Conservation (phyloP, 2,888 invertebrate species). For the Linnaemya vulpina region DNA sequence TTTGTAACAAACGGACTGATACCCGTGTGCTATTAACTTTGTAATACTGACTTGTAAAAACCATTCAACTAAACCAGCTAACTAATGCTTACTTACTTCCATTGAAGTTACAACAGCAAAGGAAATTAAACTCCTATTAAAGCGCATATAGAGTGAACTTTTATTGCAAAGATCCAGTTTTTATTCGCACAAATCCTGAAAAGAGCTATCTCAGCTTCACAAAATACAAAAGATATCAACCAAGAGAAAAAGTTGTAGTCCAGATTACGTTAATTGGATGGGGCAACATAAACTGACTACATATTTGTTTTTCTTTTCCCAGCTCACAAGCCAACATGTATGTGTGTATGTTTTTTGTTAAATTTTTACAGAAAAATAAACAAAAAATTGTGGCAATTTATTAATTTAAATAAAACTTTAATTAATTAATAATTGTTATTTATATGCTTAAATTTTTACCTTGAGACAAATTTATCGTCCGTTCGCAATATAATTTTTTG, state of each 20-base stretch:
- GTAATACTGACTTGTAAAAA: constrained; percentile 31
- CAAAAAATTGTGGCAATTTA: background rate
- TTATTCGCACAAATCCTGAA: constrained; percentile 9
- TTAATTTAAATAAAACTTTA: background rate
- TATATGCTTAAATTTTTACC: background rate
- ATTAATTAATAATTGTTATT: background rate
- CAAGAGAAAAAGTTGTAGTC: constrained; percentile 4
- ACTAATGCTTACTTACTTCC: background rate
- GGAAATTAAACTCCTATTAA: constrained; percentile 32
- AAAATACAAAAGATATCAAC: constrained; percentile 11
- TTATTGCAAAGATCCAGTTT: constrained; percentile 44
- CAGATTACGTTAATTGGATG: constrained; percentile 26
- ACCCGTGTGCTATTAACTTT: background rate
- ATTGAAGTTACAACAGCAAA: constrained; percentile 27
- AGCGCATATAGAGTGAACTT: background rate
- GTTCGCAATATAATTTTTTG: background rate
- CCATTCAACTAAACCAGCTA: constrained; percentile 15
- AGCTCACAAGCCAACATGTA: background rate
- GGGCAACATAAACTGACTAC: background rate
- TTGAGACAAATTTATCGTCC: constrained; percentile 7
- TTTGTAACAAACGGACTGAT: constrained; percentile 1
- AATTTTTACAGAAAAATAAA: background rate
- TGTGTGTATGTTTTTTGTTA: background rate
- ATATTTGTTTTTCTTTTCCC: background rate
- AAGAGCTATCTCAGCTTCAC: constrained; percentile 17